Evolutionary conservation across 2,888 invertebrate species (phyloP).

Genomic region (Drosophila atripex): DNA sequence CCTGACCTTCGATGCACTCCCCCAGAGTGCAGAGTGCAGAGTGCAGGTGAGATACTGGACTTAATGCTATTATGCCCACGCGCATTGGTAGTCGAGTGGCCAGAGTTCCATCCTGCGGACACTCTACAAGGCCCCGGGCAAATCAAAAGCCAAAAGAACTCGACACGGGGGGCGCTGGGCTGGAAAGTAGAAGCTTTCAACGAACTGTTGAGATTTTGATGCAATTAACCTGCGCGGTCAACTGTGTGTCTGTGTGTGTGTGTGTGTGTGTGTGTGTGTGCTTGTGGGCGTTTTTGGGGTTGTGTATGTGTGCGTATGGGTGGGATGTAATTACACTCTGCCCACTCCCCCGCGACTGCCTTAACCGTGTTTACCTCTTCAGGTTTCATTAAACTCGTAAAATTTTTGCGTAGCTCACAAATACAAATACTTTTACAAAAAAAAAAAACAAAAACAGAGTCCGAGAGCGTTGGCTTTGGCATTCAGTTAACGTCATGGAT

Average conservation of each 20-base stretch:
- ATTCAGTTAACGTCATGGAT: constrained; percentile 39
- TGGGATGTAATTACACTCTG: constrained; percentile 41
- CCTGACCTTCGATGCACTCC: not conserved
- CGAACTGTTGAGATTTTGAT: constrained; percentile 48
- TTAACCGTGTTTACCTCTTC: constrained; percentile 54
- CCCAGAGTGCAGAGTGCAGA: constrained; percentile 8
- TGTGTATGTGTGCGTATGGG: constrained; percentile 1
- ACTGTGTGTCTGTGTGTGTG: constrained; percentile 18
- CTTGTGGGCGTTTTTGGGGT: constrained; percentile 1
- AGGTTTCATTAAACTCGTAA: constrained; percentile 54
- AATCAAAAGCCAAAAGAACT: constrained; percentile 36
- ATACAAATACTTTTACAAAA: constrained; percentile 15
- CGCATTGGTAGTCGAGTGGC: not conserved
- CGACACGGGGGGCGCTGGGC: not conserved
- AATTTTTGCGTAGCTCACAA: constrained; percentile 31
- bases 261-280: constrained; percentile 6
- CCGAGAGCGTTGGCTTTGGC: constrained; percentile 29
- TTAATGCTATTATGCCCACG: constrained; percentile 32
- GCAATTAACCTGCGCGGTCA: constrained; percentile 53
- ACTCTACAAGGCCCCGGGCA: constrained; percentile 19
- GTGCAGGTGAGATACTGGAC: constrained; percentile 26
- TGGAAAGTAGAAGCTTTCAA: constrained; percentile 13
- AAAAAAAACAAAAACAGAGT: constrained; percentile 1
- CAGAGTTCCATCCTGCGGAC: constrained; percentile 23
- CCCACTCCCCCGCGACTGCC: constrained; percentile 31